Evolutionary conservation across 2,113 vertebrate genomes (phyloP), one percentile per base, ranked within the genome.

Genomic region (Heterotilapia buettikoferi): DNA sequence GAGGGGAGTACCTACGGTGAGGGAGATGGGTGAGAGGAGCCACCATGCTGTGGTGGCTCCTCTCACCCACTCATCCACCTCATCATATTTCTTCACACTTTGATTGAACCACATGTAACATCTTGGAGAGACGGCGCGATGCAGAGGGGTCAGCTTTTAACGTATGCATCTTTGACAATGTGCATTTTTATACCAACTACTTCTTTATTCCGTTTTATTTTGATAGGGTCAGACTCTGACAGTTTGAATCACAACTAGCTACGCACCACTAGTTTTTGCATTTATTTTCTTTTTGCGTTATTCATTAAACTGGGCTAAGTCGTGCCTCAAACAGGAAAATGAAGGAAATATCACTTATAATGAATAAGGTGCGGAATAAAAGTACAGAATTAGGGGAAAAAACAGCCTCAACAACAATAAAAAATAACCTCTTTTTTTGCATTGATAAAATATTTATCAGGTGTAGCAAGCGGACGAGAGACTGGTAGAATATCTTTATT

Each of bases 21-120:
- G 9, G 43, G 50, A 26, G 36, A 80, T 9, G 29, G 85, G 43
- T 4, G 24, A 47, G 14, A 45, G 38, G 38, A 26, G 66, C 38
- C 12, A 7, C 43, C 84, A 54, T 36, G 79, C 61, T 57, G 85
- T 14, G 87, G 54, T 3, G 54, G 12, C 54, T 57, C 53, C 53
- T 18, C 84, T 83, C 76, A 7, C 79, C 88, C 61, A 11, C 31
- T 36, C 31, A 2, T 11, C 31, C 88, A 36, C 59, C 33, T 63
- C 38, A 83, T 94, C 84, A 89, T 73, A 53, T 82, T 61, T 82
- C 26, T 78, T 78, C 73, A 78, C 45, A 31, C 73, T 73, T 86
- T 14, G 52, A 86, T 80, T 86, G 68, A 86, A 89, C 57, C 33
- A 5, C 61, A 40, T 19, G 18, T 80, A 84, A 59, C 82, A 61